These are phyloP conservation scores for Drosophila repleta DNA, from an alignment of 1,140 invertebrate species.

Conservation along the genomic window DNA sequence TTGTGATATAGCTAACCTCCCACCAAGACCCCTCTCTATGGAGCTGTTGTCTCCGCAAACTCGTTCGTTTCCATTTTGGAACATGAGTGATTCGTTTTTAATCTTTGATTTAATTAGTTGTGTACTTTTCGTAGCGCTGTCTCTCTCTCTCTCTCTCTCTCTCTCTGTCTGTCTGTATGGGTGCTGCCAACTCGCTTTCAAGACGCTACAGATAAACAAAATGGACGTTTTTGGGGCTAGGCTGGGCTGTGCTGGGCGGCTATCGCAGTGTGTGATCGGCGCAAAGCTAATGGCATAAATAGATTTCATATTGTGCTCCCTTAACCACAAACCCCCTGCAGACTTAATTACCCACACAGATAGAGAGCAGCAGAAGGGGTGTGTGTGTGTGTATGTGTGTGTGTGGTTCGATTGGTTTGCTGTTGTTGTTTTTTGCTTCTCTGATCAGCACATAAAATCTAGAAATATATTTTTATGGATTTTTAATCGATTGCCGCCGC, in stretches of 20 bases:
- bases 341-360: conserved; percentile 66
- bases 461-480: conserved; percentile 83
- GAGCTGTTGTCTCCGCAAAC: conserved; percentile 20
- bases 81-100: conserved; percentile 80
- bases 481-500: conserved; percentile 79
- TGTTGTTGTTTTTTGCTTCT: conserved; percentile 30
- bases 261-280: conserved; percentile 69
- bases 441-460: conserved; percentile 80
- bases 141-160: not conserved
- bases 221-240: conserved; percentile 40
- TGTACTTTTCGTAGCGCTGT: conserved; percentile 34
- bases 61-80: conserved; percentile 51
- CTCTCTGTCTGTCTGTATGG: conserved; percentile 5
- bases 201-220: conserved; percentile 59
- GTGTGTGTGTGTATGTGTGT: not conserved
- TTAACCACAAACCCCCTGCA: conserved; percentile 17
- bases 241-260: conserved; percentile 13
- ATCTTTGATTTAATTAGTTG: conserved; percentile 71
- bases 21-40: too few relatives aligned
- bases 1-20: conserved; percentile 27
- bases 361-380: conserved; percentile 13
- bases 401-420: conserved; percentile 5
- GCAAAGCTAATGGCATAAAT: conserved; percentile 81
- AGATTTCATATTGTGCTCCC: conserved; percentile 72
- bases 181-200: conserved; percentile 6